phyloP scores from a whole-genome alignment of 2,888 invertebrate species.

The Lypha dubia region DNA sequence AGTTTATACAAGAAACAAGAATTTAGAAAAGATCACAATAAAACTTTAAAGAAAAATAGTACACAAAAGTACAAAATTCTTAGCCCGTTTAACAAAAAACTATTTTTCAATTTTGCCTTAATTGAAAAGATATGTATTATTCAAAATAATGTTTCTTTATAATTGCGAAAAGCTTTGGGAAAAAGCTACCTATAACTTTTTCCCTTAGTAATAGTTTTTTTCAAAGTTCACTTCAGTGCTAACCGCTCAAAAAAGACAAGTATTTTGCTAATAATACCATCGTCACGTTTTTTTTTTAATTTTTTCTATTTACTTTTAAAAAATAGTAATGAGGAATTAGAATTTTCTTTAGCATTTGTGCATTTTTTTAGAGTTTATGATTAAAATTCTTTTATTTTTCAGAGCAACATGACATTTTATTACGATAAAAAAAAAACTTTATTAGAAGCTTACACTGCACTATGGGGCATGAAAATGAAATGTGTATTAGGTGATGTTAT shows the following conservation, averaged over 20 bases:
- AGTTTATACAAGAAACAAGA: background rate
- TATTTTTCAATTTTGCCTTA: background rate
- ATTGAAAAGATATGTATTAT: background rate
- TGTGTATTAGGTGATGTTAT: too few species aligned
- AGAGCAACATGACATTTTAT: conserved; percentile 55
- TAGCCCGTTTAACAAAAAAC: conserved; percentile 15
- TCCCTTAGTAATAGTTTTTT: background rate
- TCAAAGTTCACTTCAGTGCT: background rate
- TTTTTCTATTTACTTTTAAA: conserved; percentile 40
- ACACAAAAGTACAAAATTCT: background rate
- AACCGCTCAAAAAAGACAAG: conserved; percentile 40
- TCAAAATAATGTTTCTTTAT: background rate
- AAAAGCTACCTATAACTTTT: background rate
- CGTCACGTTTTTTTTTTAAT: conserved; percentile 64
- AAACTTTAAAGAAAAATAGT: background rate
- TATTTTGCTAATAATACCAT: conserved; percentile 63
- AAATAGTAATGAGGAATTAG: background rate
- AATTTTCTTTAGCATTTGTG: conserved; percentile 40
- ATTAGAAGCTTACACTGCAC: background rate
- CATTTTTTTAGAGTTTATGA: conserved; percentile 39
- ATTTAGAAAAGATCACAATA: conserved; percentile 9
- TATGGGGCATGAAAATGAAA: background rate
- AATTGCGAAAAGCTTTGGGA: background rate
- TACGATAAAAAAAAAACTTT: conserved; percentile 60
- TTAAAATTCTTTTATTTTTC: conserved; percentile 30